phyloP scores from a whole-genome alignment of 2,888 invertebrate genomes.

The Scaptomyza polygonia region DNA sequence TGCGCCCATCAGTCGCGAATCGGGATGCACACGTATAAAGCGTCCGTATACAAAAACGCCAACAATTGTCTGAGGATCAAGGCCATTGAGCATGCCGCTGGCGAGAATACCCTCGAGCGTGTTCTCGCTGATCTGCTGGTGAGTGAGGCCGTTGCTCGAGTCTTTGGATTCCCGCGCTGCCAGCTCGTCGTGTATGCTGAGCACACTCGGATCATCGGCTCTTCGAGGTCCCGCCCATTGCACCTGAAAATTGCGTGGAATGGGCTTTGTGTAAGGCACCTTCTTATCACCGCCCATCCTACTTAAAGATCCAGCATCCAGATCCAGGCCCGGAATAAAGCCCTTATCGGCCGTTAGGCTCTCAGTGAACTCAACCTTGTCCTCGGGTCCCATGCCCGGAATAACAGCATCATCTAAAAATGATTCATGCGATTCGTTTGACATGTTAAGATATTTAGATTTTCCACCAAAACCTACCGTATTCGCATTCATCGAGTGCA shows the following conservation, averaged over 20 bases:
- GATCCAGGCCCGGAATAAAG: constrained; percentile 93
- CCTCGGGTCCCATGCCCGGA: constrained; percentile 99
- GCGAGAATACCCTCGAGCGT: constrained; percentile 87
- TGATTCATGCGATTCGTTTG: not conserved
- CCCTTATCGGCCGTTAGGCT: constrained; percentile 86
- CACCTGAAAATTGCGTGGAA: constrained; percentile 98
- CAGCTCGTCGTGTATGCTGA: constrained; percentile 69
- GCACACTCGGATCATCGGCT: constrained; percentile 85
- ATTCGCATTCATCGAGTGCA: constrained; percentile 89
- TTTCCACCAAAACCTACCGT: constrained; percentile 84
- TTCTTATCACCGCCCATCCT: constrained; percentile 88
- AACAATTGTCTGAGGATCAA: constrained; percentile 91
- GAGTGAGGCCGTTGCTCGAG: constrained; percentile 85
- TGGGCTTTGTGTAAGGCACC: constrained; percentile 97
- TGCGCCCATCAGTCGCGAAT: constrained; percentile 90
- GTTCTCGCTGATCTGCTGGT: constrained; percentile 88
- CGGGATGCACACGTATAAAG: constrained; percentile 90
- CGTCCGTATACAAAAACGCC: constrained; percentile 94
- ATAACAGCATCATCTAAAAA: constrained; percentile 89
- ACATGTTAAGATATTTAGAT: not conserved
- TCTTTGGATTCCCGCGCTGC: constrained; percentile 86
- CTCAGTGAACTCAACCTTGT: constrained; percentile 91
- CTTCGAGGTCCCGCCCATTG: constrained; percentile 94
- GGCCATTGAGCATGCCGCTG: constrained; percentile 90
- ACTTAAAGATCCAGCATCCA: constrained; percentile 87